phyloP scores from a whole-genome alignment of 2,888 invertebrate species.

The Agrochola litura region DNA sequence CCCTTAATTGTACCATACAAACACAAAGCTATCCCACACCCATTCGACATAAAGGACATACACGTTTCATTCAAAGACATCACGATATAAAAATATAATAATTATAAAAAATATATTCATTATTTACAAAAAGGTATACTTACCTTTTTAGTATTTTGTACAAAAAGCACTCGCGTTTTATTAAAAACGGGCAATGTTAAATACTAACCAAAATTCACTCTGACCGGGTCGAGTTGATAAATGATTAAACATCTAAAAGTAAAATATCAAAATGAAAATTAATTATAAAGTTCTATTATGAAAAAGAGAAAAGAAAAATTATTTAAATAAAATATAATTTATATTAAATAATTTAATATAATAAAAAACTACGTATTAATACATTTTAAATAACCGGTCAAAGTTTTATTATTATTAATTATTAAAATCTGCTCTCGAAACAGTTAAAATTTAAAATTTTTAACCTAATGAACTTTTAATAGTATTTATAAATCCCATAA shows the following conservation, averaged over 20 bases:
- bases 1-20: background rate
- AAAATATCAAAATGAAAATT: background rate
- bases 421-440: background rate
- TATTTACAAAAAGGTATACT: conserved; percentile 62
- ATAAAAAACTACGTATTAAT: background rate
- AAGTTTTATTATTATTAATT: conserved; percentile 1
- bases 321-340: background rate
- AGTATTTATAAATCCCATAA: conserved; percentile 4
- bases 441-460: background rate
- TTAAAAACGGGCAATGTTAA: conserved; percentile 10
- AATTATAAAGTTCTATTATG: background rate
- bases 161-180: conserved; percentile 52
- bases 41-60: background rate
- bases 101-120: conserved; percentile 17
- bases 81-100: conserved; percentile 4
- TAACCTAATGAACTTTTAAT: background rate
- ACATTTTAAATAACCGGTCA: conserved; percentile 6
- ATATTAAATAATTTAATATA: background rate
- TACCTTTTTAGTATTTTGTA: conserved; percentile 50
- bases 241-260: background rate
- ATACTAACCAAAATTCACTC: conserved; percentile 1
- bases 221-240: conserved; percentile 16
- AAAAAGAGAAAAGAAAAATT: background rate
- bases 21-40: conserved; percentile 5
- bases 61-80: conserved; percentile 6